Evolutionary conservation across 2,888 invertebrate genomes (phyloP).

Genomic region (Euspilapteryx auroguttella): DNA sequence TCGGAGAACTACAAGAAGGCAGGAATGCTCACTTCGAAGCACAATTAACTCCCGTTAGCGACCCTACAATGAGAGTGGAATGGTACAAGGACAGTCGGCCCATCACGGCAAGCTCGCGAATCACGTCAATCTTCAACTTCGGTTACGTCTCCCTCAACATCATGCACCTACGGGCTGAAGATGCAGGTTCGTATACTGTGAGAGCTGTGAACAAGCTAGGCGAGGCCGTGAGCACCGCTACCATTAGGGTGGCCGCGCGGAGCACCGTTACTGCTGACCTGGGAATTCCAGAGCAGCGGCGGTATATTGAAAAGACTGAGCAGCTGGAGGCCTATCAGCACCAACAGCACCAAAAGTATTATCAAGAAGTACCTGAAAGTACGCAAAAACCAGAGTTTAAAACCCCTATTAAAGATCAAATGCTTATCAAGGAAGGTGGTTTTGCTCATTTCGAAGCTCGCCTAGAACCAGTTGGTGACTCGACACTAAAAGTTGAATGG

Average conservation of each 20-base stretch:
- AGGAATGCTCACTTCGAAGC: slow-evolving; percentile 93
- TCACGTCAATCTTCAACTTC: slow-evolving; percentile 97
- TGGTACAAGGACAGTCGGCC: slow-evolving; percentile 95
- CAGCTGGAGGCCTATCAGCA: slow-evolving; percentile 88
- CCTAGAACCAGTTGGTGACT: slow-evolving; percentile 90
- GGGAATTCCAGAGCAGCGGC: slow-evolving; percentile 87
- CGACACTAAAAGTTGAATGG: slow-evolving; percentile 90
- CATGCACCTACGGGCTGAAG: slow-evolving; percentile 97
- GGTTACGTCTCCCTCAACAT: slow-evolving; percentile 98
- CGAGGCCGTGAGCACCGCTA: slow-evolving; percentile 84
- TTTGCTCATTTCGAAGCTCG: slow-evolving; percentile 96
- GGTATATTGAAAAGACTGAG: slow-evolving; percentile 90
- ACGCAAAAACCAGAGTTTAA: slow-evolving; percentile 84
- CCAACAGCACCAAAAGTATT: slow-evolving; percentile 77
- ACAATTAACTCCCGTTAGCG: slow-evolving; percentile 88
- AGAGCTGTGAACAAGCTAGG: slow-evolving; percentile 89
- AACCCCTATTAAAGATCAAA: slow-evolving; percentile 85
- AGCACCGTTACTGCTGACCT: slow-evolving; percentile 85
- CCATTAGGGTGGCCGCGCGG: slow-evolving; percentile 73
- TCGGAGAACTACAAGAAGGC: slow-evolving; percentile 87
- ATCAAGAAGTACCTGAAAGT: slow-evolving; percentile 79
- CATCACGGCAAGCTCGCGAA: slow-evolving; percentile 95
- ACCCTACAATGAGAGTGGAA: slow-evolving; percentile 92
- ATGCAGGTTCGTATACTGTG: slow-evolving; percentile 93
- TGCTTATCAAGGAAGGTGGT: slow-evolving; percentile 86